Evolutionary conservation across 2,797 vertebrate species (phyloP).

Genomic region (Lindbergichthys nudifrons): DNA sequence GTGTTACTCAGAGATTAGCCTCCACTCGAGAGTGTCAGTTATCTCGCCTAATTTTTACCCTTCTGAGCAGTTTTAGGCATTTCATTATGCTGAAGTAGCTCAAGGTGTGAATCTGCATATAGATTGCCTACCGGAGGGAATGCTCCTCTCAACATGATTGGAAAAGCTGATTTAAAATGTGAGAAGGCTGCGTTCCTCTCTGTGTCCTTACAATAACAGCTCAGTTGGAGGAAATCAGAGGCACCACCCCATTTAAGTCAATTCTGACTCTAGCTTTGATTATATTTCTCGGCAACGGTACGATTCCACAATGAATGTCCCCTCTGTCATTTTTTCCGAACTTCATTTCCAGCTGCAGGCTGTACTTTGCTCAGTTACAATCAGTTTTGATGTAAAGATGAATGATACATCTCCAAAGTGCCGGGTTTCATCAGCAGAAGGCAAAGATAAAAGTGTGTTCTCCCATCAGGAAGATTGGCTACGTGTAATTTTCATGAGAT

Average conservation of each 20-base stretch:
- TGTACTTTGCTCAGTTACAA: conserved; percentile 2
- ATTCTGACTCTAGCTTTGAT: conserved; percentile 39
- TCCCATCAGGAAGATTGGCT: conserved; percentile 53
- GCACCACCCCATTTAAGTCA: conserved; percentile 38
- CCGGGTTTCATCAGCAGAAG: conserved; percentile 56
- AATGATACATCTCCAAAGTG: conserved; percentile 53
- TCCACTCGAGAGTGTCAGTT: conserved; percentile 69
- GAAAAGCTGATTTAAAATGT: conserved; percentile 69
- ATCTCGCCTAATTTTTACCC: conserved; percentile 71
- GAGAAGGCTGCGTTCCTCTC: conserved; percentile 48
- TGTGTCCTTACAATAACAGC: conserved; percentile 52
- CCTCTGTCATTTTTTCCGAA: conserved; percentile 13
- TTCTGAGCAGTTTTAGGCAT: conserved; percentile 72
- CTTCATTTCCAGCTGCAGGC: conserved; percentile 33
- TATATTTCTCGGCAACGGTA: conserved; percentile 30
- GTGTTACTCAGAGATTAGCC: conserved; percentile 79
- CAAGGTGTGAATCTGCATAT: conserved; percentile 85
- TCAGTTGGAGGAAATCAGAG: conserved; percentile 34
- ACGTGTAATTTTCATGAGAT: conserved; percentile 65
- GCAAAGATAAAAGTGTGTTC: conserved; percentile 48
- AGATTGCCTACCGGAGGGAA: conserved; percentile 75
- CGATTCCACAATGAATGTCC: conserved; percentile 42
- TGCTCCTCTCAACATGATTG: conserved; percentile 70
- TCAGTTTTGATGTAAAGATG: conserved; percentile 48
- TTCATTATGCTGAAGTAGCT: conserved; percentile 79